These are phyloP conservation scores for Anas acuta DNA, from an alignment of 2,797 vertebrate species.

Conservation along the genomic window DNA sequence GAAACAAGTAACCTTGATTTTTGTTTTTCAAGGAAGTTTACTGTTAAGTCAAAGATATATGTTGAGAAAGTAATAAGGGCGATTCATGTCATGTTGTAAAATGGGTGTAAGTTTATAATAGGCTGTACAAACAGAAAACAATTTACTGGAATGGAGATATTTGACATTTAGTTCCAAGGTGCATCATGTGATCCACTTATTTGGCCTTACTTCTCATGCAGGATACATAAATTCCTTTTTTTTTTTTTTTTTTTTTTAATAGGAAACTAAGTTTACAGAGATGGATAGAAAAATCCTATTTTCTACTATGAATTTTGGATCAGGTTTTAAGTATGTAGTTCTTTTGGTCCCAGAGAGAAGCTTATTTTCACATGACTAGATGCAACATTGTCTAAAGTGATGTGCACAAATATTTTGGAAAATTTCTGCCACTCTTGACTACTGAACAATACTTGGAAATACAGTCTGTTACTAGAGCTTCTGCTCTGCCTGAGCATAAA, in stretches of 20 bases:
- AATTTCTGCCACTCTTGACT: not conserved
- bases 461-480: not conserved
- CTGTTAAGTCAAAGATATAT: not conserved
- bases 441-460: not conserved
- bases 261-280: not conserved
- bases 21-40: not conserved
- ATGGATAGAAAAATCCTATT: not conserved
- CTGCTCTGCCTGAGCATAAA: not conserved
- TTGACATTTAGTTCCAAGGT: not conserved
- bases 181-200: not conserved
- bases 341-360: not conserved
- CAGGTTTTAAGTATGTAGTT: not conserved
- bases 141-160: not conserved
- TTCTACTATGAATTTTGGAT: not conserved
- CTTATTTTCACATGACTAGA: not conserved
- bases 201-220: not conserved
- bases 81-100: not conserved
- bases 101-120: not conserved
- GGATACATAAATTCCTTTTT: not conserved
- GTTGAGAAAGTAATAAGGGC: not conserved
- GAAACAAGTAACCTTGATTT: not conserved
- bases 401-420: not conserved
- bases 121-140: not conserved
- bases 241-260: not conserved
- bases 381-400: not conserved